Evolutionary conservation across 35 echinoderm and acorn worm genomes (phyloP), one percentile per base, ranked within the genome.

Genomic region (Apostichopus parvimensis): DNA sequence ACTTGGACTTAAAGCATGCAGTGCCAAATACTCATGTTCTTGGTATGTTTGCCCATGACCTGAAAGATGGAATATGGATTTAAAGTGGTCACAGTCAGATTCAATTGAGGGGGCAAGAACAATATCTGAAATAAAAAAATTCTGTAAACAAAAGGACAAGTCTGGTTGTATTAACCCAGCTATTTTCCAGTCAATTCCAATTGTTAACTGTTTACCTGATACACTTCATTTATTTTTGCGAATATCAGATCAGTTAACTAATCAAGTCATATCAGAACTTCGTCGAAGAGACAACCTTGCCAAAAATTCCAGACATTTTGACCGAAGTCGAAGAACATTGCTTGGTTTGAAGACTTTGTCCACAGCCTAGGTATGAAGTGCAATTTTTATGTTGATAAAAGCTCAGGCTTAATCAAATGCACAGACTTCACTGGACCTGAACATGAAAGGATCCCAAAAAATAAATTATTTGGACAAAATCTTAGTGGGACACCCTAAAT

Each of bases 171-270:
- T 58, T 77, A 24, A 60, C 6, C 59, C 12, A 86, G 90, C 93
- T 9, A 87, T 92, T 9, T 94, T 94, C 60, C 90, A 77, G 71
- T 77, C 62, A 56, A 94, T 94, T 34, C 70, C 79, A 28, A 58
- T 94, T 78, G n/a, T 15, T 18, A 83, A 62, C 61, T 68, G 77
- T 62, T 87, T 94, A 18, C 79, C 89, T 58, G 93, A 94, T 72
- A 57, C 79, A 3, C 90, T 94, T 70, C 87, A 94, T 65, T 71
- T 94, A 53, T 93, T 61, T 88, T 89, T 93, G 54, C 73, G 92
- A 15, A 93, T 93, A n/a, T 93, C 92, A 34, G 84, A 94, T 83
- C 87, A 94, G 89, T 77, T 94, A 34, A 92, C 87, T 9, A 54
- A 61, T 17, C 89, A 94, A 78, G 23, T 94, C 23, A 57, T 91